Evolutionary conservation across 2,888 invertebrate genomes (phyloP).

Genomic region (Heliconius ismenius): DNA sequence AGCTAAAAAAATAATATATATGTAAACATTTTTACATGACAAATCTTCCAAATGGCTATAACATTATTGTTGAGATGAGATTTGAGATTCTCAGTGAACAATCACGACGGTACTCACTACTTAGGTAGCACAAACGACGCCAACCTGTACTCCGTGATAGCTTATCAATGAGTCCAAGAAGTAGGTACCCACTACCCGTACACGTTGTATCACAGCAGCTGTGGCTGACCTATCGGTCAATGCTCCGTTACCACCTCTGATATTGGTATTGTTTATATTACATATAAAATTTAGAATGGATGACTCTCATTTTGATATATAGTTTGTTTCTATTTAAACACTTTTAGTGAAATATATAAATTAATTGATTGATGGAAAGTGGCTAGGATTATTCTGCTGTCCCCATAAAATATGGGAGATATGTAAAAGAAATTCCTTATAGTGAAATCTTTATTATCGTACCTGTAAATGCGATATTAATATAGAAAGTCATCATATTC

Average conservation of each 20-base stretch:
- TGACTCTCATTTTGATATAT: background rate
- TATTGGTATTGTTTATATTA: slow-evolving; percentile 18
- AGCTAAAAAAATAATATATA: background rate
- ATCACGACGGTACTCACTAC: background rate
- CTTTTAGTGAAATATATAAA: no score
- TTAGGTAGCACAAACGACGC: slow-evolving; percentile 25
- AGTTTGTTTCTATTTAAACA: background rate
- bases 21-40: background rate
- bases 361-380: no score
- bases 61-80: no score
- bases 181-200: slow-evolving; percentile 49
- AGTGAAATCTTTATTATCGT: slow-evolving; percentile 25
- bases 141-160: slow-evolving; percentile 42
- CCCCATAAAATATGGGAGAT: background rate
- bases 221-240: slow-evolving; percentile 46
- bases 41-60: background rate
- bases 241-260: slow-evolving; percentile 41
- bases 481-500: slow-evolving; percentile 33
- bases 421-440: slow-evolving; percentile 26
- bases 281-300: slow-evolving; percentile 2
- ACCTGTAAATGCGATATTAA: slow-evolving; percentile 33
- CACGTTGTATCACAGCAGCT: slow-evolving; percentile 45
- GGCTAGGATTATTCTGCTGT: background rate
- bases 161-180: slow-evolving; percentile 44
- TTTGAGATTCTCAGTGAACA: background rate